phyloP scores from a whole-genome alignment of 2,113 vertebrate genomes.

The Spilogale gracilis region DNA sequence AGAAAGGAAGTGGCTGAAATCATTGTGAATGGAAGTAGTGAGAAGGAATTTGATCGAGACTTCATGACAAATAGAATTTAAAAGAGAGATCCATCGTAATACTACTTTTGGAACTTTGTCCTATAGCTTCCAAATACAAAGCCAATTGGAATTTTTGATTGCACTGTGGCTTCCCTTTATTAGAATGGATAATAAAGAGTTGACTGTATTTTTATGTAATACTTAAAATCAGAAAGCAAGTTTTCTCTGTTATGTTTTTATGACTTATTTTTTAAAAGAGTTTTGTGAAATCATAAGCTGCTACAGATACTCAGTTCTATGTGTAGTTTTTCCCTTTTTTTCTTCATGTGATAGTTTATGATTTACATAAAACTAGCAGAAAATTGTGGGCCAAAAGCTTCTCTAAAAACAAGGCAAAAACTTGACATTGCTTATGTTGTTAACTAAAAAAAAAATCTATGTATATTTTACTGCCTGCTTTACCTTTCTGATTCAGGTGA shows the following conservation, averaged over 20 bases:
- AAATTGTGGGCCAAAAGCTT: constrained; percentile 40
- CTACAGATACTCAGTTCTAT: constrained; percentile 27
- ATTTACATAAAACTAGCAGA: neutral
- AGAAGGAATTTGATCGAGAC: neutral
- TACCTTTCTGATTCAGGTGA: constrained; percentile 88
- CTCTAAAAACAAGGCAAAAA: constrained; percentile 59
- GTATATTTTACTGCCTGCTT: constrained; percentile 75
- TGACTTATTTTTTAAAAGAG: constrained; percentile 19
- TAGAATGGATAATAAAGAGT: constrained; percentile 68
- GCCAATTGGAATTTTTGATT: neutral
- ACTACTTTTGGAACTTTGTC: neutral
- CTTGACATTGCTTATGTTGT: constrained; percentile 64
- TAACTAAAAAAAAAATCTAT: constrained; percentile 47
- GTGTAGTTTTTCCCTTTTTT: neutral
- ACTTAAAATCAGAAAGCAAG: constrained; percentile 48
- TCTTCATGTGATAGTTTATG: constrained; percentile 54
- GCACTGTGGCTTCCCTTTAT: constrained; percentile 32
- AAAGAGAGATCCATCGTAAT: neutral
- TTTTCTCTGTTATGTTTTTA: constrained; percentile 63
- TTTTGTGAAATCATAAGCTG: constrained; percentile 63
- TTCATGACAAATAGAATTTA: neutral
- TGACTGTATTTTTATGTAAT: constrained; percentile 65
- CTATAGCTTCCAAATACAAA: neutral
- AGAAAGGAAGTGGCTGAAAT: neutral
- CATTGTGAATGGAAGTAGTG: neutral